A percentile compares a stretch with the other conserved stretches of the same genome.
Conservation (phyloP, 1,140 invertebrate genomes). For the Bombus terrestris region DNA sequence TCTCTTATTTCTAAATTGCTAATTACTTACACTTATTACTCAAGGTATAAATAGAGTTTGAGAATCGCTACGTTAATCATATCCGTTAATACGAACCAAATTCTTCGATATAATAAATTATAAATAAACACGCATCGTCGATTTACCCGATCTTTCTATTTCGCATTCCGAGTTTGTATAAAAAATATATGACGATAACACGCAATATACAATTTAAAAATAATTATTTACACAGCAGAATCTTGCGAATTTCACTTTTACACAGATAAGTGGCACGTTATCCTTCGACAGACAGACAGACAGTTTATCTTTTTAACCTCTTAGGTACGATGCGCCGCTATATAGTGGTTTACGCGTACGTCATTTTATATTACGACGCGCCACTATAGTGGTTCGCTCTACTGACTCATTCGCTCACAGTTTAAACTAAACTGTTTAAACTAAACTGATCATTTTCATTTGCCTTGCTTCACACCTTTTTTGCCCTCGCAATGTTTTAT, state of each 20-base stretch:
- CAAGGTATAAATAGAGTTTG: background rate
- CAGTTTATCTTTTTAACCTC: background rate
- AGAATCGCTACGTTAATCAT: background rate
- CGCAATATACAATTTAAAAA: conserved; percentile 27
- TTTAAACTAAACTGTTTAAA: too few species aligned
- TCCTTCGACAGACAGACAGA: background rate
- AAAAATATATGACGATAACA: conserved; percentile 44
- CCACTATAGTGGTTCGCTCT: too few species aligned
- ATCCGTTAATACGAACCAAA: background rate
- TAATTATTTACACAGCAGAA: conserved; percentile 40
- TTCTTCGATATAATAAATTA: background rate
- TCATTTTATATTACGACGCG: too few species aligned
- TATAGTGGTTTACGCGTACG: too few species aligned
- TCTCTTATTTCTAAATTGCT: background rate
- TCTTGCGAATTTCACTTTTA: conserved; percentile 4
- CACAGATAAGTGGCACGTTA: background rate
- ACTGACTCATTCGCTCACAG: too few species aligned
- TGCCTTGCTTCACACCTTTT: too few species aligned
- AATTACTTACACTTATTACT: background rate
- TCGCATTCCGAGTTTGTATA: conserved; percentile 11
- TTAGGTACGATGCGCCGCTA: too few species aligned
- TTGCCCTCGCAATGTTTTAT: too few species aligned
- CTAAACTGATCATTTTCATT: too few species aligned
- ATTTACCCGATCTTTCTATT: background rate
- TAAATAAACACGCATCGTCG: conserved; percentile 5